These are phyloP conservation scores for Sebastolobus altivelis DNA, from an alignment of 2,797 vertebrate genomes.

Conservation along the genomic window DNA sequence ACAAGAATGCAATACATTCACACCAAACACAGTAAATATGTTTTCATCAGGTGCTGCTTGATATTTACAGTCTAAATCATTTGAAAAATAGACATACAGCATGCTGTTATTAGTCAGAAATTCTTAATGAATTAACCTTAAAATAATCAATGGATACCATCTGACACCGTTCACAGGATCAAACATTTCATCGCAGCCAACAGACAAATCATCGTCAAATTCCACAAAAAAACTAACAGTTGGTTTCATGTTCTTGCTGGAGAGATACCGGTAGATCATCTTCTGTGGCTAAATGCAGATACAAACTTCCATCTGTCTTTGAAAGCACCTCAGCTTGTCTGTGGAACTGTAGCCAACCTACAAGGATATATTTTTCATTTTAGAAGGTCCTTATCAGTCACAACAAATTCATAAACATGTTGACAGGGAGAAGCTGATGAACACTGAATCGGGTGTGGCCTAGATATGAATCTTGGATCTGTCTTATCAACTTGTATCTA, in stretches of 20 bases:
- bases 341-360: constrained; percentile 69
- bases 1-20: neutral
- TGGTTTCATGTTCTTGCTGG: constrained; percentile 72
- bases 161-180: constrained; percentile 9
- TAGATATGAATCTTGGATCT: neutral
- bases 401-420: constrained; percentile 12
- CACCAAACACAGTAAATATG: neutral
- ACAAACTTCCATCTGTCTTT: constrained; percentile 47
- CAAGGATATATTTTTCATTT: neutral
- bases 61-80: constrained; percentile 5
- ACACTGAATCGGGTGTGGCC: constrained; percentile 1
- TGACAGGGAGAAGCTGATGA: neutral
- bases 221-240: constrained; percentile 67
- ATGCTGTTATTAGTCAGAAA: neutral
- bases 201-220: neutral
- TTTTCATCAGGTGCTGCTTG: neutral
- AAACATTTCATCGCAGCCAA: neutral
- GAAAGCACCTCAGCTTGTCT: constrained; percentile 39
- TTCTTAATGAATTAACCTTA: neutral
- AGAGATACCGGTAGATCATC: constrained; percentile 60
- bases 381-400: neutral
- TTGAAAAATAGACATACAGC: neutral
- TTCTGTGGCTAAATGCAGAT: constrained; percentile 65
- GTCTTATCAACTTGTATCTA: constrained; percentile 23
- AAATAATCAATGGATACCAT: constrained; percentile 33